These are phyloP conservation scores for Aurelia aurita complex sp. Pacific DNA, from an alignment of 30 jellyfish, hydroid and myxozoan species.

Conservation along the genomic window DNA sequence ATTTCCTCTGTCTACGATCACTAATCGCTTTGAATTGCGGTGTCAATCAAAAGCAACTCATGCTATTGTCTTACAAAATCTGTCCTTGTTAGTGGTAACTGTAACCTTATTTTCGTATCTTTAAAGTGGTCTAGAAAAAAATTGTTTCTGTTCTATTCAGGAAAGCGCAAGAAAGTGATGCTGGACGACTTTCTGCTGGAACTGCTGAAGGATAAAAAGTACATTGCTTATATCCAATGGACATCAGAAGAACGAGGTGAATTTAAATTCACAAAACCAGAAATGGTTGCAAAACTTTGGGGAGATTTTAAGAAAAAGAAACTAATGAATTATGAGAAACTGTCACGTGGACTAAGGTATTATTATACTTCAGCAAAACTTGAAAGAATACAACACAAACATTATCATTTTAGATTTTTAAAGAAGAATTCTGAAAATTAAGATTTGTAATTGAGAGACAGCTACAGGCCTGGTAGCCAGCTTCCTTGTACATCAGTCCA, in stretches of 20 bases:
- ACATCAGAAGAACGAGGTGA: conserved; percentile 57
- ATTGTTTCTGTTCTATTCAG: no score
- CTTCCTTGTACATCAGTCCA: no score
- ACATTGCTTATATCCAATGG: conserved; percentile 65
- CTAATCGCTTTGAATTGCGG: no score
- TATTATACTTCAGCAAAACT: conserved; percentile 48
- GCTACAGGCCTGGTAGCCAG: no score
- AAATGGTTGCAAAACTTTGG: conserved; percentile 72
- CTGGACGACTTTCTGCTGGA: conserved; percentile 58
- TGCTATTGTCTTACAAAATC: no score
- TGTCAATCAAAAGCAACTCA: no score
- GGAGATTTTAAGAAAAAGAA: conserved; percentile 55
- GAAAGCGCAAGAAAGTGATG: conserved; percentile 35
- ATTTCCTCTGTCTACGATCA: no score
- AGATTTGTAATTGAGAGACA: no score
- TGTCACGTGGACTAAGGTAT: conserved; percentile 60
- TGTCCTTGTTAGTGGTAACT: no score
- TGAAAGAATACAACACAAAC: conserved; percentile 42
- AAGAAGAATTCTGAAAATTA: not conserved
- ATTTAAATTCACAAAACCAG: conserved; percentile 57
- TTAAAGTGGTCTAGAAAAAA: no score
- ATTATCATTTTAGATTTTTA: conserved; percentile 54
- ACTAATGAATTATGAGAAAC: conserved; percentile 50
- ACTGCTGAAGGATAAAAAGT: conserved; percentile 39
- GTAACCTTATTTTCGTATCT: no score